Conservation (phyloP, 2,113 vertebrate genomes). For the Mormyrus lacerda region DNA sequence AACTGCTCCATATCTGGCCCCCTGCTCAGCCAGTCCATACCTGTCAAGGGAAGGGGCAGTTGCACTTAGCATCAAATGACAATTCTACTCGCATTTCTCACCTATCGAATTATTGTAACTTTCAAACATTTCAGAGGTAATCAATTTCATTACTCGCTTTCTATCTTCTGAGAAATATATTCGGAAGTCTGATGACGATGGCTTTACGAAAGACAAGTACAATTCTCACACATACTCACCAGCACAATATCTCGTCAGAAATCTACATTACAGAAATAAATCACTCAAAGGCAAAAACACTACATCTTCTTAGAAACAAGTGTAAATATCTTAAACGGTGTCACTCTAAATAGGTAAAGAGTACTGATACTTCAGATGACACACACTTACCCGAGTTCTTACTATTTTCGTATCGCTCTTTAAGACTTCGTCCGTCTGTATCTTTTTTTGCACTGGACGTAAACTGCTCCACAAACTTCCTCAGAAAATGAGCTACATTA, state of each 20-base stretch:
- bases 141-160: not conserved
- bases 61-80: not conserved
- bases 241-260: not conserved
- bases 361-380: not conserved
- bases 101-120: not conserved
- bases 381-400: conserved; percentile 46
- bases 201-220: not conserved
- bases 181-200: not conserved
- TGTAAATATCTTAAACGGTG: not conserved
- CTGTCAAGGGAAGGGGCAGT: conserved; percentile 17
- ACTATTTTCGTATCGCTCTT: conserved; percentile 44
- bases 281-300: not conserved
- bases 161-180: not conserved
- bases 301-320: not conserved
- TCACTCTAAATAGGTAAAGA: not conserved
- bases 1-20: conserved; percentile 35
- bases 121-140: not conserved
- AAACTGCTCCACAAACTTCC: conserved; percentile 40
- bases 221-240: not conserved
- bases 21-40: conserved; percentile 36
- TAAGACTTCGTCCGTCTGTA: conserved; percentile 42
- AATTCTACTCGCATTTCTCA: not conserved
- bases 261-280: conserved; percentile 10
- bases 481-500: conserved; percentile 42
- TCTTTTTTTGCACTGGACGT: conserved; percentile 14